Evolutionary conservation across 2,797 vertebrate genomes (phyloP).

Genomic region (Cheirogaleus major): DNA sequence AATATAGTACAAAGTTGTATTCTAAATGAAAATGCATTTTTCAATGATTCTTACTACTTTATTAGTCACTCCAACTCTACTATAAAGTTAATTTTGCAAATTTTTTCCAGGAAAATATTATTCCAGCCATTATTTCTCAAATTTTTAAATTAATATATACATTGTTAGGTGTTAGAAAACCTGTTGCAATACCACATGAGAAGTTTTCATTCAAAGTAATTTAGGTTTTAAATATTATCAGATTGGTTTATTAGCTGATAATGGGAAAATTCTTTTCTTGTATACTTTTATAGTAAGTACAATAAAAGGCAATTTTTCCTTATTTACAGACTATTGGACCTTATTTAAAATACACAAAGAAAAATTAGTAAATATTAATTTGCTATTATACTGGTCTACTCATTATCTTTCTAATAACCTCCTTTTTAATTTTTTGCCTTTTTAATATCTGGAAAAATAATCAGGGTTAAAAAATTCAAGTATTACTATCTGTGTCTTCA

Average conservation of each 20-base stretch:
- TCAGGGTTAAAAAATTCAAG: neutral
- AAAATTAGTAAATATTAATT: neutral
- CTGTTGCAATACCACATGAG: neutral
- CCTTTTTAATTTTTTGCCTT: neutral
- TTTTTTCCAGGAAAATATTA: neutral
- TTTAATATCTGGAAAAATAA: neutral
- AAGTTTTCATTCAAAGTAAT: neutral
- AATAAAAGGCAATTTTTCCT: neutral
- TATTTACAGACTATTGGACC: neutral
- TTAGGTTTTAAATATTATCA: neutral
- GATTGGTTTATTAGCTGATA: neutral
- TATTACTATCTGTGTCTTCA: neutral
- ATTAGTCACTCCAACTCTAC: neutral
- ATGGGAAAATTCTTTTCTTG: conserved; percentile 4
- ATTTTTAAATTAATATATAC: neutral
- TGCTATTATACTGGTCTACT: neutral
- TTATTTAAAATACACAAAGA: neutral
- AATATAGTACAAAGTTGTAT: neutral
- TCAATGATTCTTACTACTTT: neutral
- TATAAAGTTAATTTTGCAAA: neutral
- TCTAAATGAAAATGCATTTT: neutral
- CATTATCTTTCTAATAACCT: neutral
- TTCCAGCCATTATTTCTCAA: neutral
- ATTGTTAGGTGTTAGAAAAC: conserved; percentile 6
- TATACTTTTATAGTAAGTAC: neutral